Conservation (phyloP, 1,140 invertebrate species). For the Drosophila guanche region DNA sequence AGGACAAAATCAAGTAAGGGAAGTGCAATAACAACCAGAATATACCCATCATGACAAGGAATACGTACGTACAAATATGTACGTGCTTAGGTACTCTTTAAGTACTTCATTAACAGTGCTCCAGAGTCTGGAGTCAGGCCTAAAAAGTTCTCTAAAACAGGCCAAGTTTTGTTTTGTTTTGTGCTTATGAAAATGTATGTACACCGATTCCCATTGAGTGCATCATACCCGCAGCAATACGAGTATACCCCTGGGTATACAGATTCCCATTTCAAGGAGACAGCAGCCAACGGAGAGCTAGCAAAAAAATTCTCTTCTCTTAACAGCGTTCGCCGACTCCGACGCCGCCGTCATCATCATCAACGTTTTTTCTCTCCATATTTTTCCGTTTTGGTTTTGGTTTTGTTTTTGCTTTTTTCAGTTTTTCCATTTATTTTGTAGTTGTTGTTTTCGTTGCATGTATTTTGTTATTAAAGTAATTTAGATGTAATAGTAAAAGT, state of each 20-base stretch:
- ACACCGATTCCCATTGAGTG: background rate
- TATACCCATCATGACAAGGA: conserved; percentile 9
- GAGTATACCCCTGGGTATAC: conserved; percentile 4
- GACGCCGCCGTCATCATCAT: conserved; percentile 26
- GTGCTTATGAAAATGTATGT: too few relatives aligned
- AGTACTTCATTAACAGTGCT: too few relatives aligned
- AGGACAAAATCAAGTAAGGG: conserved; percentile 22
- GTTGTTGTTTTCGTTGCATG: conserved; percentile 1
- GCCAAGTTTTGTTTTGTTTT: too few relatives aligned
- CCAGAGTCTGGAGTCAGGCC: too few relatives aligned
- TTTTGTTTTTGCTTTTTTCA: conserved; percentile 12
- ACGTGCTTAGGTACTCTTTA: too few relatives aligned
- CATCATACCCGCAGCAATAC: background rate
- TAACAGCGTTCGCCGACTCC: conserved; percentile 29
- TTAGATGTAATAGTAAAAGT: conserved; percentile 44
- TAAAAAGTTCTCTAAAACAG: too few relatives aligned
- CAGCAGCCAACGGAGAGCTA: conserved; percentile 1
- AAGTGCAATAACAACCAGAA: conserved; percentile 15
- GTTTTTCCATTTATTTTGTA: conserved; percentile 32
- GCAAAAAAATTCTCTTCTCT: conserved; percentile 31
- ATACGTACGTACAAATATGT: too few relatives aligned
- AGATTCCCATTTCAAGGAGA: conserved; percentile 46
- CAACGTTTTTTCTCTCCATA: conserved; percentile 20
- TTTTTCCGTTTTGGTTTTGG: background rate
- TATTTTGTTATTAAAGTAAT: conserved; percentile 45